Conservation (phyloP, 2,113 vertebrate species). For the Aptenodytes forsteri region DNA sequence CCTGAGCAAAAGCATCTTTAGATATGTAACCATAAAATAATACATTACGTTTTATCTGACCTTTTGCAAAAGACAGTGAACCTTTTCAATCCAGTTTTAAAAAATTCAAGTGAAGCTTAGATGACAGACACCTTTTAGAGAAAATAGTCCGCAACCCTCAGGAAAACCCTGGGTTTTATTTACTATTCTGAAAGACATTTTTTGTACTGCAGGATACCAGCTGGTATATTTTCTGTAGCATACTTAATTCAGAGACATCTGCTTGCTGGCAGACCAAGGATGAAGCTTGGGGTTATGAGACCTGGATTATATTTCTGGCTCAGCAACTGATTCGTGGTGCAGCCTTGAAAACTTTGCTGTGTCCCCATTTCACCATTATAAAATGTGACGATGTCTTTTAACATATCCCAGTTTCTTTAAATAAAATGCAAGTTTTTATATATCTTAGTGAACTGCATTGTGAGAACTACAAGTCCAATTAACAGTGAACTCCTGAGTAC, state of each 20-base stretch:
- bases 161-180: not conserved
- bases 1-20: not conserved
- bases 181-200: not conserved
- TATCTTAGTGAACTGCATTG: not conserved
- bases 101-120: not conserved
- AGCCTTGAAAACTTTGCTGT: not conserved
- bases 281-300: not conserved
- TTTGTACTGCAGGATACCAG: not conserved
- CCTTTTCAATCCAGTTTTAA: not conserved
- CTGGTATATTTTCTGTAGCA: not conserved
- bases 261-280: not conserved
- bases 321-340: not conserved
- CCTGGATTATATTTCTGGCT: not conserved
- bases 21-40: not conserved
- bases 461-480: not conserved
- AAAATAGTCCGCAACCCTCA: not conserved
- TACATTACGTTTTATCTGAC: not conserved
- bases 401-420: not conserved
- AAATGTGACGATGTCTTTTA: not conserved
- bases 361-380: not conserved
- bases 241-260: slow-evolving; percentile 23
- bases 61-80: not conserved
- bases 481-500: not conserved
- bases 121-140: not conserved
- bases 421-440: not conserved